phyloP scores from a whole-genome alignment of 2,797 vertebrate species.

The Cyclopterus lumpus region DNA sequence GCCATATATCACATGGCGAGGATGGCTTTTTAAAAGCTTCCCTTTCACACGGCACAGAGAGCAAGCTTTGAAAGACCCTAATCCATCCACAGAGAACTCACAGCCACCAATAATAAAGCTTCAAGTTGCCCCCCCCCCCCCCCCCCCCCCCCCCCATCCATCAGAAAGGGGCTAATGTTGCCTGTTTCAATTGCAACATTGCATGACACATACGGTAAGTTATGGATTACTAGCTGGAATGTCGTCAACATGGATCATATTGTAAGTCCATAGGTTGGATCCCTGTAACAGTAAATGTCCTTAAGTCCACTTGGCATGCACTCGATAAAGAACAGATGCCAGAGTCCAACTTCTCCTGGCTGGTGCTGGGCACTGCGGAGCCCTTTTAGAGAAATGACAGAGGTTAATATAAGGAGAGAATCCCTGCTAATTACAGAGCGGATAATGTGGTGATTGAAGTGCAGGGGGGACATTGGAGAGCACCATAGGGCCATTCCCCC shows the following conservation, averaged over 20 bases:
- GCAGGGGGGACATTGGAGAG: constrained; percentile 43
- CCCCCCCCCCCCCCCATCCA: not conserved
- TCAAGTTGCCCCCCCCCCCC: not conserved
- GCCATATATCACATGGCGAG: constrained; percentile 1
- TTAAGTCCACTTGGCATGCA: constrained; percentile 7
- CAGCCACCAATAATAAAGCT: constrained; percentile 5
- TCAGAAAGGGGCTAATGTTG: constrained; percentile 10
- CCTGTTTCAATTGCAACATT: not conserved
- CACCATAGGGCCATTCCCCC: constrained; percentile 29
- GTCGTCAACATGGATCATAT: not conserved
- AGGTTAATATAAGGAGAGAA: constrained; percentile 27
- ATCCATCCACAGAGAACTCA: constrained; percentile 10
- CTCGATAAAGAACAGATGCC: constrained; percentile 1
- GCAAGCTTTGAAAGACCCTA: not conserved
- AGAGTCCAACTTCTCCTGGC: not conserved
- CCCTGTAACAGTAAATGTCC: not conserved
- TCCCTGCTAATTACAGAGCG: constrained; percentile 47
- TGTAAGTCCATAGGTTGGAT: constrained; percentile 16
- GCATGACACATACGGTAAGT: not conserved
- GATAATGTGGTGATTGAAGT: constrained; percentile 53
- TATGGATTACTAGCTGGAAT: constrained; percentile 14
- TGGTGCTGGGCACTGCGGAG: not conserved
- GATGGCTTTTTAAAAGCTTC: not conserved
- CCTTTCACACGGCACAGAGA: not conserved
- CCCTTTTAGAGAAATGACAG: constrained; percentile 16